A percentile compares a stretch with the other conserved stretches of the same genome.
Evolutionary conservation across 2,113 vertebrate genomes (phyloP).

Genomic region (Thamnaconus septentrionalis): DNA sequence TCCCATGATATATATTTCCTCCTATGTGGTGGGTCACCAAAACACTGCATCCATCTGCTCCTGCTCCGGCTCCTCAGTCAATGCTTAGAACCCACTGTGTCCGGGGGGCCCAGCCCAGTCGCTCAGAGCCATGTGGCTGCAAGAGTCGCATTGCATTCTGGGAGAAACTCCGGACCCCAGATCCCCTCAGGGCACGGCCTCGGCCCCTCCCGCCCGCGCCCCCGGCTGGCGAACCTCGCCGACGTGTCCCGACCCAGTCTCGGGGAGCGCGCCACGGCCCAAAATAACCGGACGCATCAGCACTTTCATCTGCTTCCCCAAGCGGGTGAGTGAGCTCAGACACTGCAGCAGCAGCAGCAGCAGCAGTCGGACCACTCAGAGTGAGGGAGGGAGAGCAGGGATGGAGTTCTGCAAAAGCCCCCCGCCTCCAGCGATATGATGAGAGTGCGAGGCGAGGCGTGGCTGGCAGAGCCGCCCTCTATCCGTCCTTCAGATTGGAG

Average conservation of each 20-base stretch:
- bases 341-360: slow-evolving; percentile 70
- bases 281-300: slow-evolving; percentile 75
- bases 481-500: slow-evolving; percentile 52
- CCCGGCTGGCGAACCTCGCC: not conserved
- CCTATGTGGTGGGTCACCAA: too few relatives aligned
- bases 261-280: slow-evolving; percentile 51
- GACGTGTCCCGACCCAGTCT: slow-evolving; percentile 39
- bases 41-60: too few relatives aligned
- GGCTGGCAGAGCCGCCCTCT: slow-evolving; percentile 60
- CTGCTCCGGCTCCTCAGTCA: too few relatives aligned
- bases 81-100: too few relatives aligned
- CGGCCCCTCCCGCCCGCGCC: not conserved
- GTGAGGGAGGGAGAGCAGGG: slow-evolving; percentile 2
- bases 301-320: slow-evolving; percentile 71
- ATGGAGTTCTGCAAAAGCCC: slow-evolving; percentile 52
- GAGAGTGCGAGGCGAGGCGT: slow-evolving; percentile 62
- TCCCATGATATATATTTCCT: too few relatives aligned
- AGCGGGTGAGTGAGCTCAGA: slow-evolving; percentile 72
- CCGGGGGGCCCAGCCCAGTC: slow-evolving; percentile 17
- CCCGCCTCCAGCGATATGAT: slow-evolving; percentile 61
- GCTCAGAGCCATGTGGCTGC: slow-evolving; percentile 52
- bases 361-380: slow-evolving; percentile 62
- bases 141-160: slow-evolving; percentile 66
- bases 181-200: slow-evolving; percentile 44
- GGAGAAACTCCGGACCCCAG: slow-evolving; percentile 45